phyloP scores from a whole-genome alignment of 2,113 vertebrate species.

The Cathartes aura region DNA sequence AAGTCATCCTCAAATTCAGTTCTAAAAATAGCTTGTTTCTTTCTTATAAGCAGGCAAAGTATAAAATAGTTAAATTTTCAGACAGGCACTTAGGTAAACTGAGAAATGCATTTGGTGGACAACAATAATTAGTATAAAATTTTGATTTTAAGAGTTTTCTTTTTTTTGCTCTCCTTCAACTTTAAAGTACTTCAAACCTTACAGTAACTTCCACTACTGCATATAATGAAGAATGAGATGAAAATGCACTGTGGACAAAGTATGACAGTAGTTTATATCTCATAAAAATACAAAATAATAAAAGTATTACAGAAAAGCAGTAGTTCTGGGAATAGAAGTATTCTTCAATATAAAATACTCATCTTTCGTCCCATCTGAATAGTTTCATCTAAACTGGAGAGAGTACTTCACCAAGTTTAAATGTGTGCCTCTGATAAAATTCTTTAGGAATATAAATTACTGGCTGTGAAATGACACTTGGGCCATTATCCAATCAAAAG shows the following conservation, averaged over 20 bases:
- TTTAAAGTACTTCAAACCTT: neutral
- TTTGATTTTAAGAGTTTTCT: neutral
- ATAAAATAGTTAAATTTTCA: neutral
- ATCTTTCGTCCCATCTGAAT: neutral
- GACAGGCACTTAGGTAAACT: neutral
- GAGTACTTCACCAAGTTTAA: neutral
- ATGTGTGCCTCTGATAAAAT: neutral
- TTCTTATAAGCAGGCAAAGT: neutral
- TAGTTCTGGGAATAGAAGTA: neutral
- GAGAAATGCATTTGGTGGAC: neutral
- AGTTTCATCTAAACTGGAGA: neutral
- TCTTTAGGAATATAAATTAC: neutral
- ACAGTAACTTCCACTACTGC: neutral
- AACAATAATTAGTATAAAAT: neutral
- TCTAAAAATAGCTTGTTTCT: neutral
- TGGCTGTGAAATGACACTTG: neutral
- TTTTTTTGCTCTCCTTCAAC: neutral
- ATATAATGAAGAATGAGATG: slow-evolving; percentile 47
- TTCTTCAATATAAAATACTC: neutral
- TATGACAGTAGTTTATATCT: neutral
- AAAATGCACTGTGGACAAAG: slow-evolving; percentile 30
- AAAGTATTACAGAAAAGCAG: neutral
- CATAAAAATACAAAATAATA: neutral
- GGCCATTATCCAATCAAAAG: neutral
- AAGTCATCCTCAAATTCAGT: neutral